Evolutionary conservation across 2,888 invertebrate genomes (phyloP), one percentile per base, ranked within the genome.

Genomic region (Ochlodes sylvanus): DNA sequence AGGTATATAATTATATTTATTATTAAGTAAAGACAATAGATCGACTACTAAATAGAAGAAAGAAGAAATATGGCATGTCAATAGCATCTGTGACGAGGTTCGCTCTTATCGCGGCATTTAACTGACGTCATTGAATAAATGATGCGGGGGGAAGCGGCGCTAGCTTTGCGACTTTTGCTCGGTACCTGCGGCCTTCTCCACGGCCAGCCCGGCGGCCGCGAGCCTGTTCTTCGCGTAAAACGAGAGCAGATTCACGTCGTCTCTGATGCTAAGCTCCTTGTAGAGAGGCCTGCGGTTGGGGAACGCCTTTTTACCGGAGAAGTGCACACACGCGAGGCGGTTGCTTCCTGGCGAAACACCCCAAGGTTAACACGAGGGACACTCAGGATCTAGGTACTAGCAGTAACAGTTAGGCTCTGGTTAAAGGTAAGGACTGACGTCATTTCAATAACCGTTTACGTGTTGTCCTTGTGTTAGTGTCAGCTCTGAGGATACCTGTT

Each of bases 231-330:
- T 96, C 92, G 96, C 96, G 94, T 98, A 98, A 94, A 96, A 97
- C 86, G 97, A 97, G 85, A 97, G 95, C 82, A 97, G 95, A 85
- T 97, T 97, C 88, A 98, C 97, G 94, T 97, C 97, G 89, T 95
- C 97, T 88, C 95, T 95, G 87, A 97, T 95, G 90, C 96, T 96
- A 81, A 97, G 96, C 85, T 95, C 94, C 83, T 95, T 94, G 89
- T 94, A 94, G 84, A 96, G 95, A 72, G 96, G 95, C 82, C 95
- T 94, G 83, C 97, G 96, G 87, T 95, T 95, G 82, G 96, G 94
- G 91, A 96, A 96, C 77, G 95, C 95, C 89, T 95, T 96, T 82
- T 96, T 96, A 81, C 97, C 97, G 85, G 97, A 96, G 94, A 97
- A 97, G 85, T 96, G 96, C 85, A 97, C 94, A 91, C 97, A 97